Percentiles rank a stretch among this genome's conserved stretches.
Conservation (phyloP, 2,888 invertebrate genomes). For the Temnothorax rugatulus region DNA sequence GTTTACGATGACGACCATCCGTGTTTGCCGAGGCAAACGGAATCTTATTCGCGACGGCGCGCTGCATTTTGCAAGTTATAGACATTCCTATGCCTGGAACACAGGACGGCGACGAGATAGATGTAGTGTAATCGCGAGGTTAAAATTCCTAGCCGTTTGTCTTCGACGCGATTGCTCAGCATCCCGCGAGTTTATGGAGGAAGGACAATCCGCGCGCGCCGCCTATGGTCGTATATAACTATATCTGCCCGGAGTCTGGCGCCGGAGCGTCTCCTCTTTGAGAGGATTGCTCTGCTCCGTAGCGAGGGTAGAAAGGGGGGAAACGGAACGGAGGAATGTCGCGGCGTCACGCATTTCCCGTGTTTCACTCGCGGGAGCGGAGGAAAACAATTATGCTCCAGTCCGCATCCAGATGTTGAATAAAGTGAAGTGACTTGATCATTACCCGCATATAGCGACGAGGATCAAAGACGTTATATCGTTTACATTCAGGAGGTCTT, state of each 20-base stretch:
- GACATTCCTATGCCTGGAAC: constrained; percentile 39
- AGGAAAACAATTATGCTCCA: constrained; percentile 45
- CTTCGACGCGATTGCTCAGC: constrained; percentile 59
- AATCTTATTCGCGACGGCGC: constrained; percentile 52
- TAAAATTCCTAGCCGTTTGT: constrained; percentile 62
- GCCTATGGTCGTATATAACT: constrained; percentile 7
- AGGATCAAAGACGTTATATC: background rate
- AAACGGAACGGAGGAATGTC: constrained; percentile 28
- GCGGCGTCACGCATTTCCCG: constrained; percentile 44
- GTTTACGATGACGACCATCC: constrained; percentile 3
- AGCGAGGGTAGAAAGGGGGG: background rate
- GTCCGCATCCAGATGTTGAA: constrained; percentile 1
- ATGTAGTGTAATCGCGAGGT: constrained; percentile 63
- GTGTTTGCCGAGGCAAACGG: constrained; percentile 4
- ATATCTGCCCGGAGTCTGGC: constrained; percentile 69
- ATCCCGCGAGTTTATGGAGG: constrained; percentile 56
- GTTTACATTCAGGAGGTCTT: background rate
- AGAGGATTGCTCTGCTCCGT: constrained; percentile 60
- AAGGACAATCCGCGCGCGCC: constrained; percentile 36
- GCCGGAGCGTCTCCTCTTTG: constrained; percentile 75
- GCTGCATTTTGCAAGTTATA: constrained; percentile 35
- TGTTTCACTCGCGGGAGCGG: constrained; percentile 27
- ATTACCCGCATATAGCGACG: background rate
- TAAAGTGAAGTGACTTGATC: background rate
- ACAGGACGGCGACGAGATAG: constrained; percentile 50